Evolutionary conservation across 2,113 vertebrate species (phyloP).

Genomic region (Agapornis roseicollis): DNA sequence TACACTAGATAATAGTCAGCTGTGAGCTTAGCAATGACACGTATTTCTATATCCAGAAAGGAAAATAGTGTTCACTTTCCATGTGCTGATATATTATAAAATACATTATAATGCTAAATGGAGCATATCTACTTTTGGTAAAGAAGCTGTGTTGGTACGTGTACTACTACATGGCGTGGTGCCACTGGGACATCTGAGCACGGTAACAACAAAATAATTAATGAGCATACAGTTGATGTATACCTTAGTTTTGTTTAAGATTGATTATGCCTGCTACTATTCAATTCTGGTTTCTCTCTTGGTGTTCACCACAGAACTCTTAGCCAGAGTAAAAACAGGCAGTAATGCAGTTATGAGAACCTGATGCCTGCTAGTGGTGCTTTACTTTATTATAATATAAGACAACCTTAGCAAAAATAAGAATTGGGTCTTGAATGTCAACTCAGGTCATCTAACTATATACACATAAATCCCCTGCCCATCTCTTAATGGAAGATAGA

Average conservation of each 20-base stretch:
- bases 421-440: neutral
- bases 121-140: neutral
- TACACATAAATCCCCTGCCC: neutral
- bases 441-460: neutral
- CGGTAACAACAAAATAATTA: neutral
- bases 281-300: neutral
- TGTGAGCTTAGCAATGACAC: neutral
- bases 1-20: neutral
- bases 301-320: neutral
- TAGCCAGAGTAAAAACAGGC: neutral
- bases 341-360: neutral
- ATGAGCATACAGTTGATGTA: neutral
- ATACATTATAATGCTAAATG: neutral
- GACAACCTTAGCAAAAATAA: neutral
- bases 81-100: neutral
- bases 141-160: neutral
- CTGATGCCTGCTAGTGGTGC: neutral
- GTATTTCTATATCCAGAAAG: conserved; percentile 2
- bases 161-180: neutral
- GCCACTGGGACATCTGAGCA: neutral
- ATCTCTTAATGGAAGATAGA: neutral
- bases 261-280: neutral
- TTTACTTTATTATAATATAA: neutral
- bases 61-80: neutral
- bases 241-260: neutral